Evolutionary conservation across 2,888 invertebrate genomes (phyloP).

Genomic region (Tenthredo livida): DNA sequence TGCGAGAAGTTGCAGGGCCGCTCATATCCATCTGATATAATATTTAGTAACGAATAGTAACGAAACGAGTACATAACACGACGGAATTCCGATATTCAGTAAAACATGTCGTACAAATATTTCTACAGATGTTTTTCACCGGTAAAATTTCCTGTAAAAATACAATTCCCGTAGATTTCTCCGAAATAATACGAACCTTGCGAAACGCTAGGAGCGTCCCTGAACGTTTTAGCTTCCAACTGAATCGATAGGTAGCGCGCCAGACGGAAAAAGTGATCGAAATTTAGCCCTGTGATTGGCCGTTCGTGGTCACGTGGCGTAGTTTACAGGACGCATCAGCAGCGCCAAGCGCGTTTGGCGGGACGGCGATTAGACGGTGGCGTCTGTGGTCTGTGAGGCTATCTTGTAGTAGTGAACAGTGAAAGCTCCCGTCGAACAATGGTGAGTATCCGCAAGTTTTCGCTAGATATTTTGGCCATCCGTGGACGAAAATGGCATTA

Average conservation of each 20-base stretch:
- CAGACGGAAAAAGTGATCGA: slow-evolving; percentile 28
- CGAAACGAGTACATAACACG: neutral
- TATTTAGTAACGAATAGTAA: neutral
- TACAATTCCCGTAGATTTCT: neutral
- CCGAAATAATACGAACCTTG: neutral
- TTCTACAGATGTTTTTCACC: neutral
- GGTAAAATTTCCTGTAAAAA: neutral
- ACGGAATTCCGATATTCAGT: neutral
- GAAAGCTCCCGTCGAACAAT: slow-evolving; percentile 73
- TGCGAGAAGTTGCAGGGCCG: slow-evolving; percentile 22
- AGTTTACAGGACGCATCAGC: slow-evolving; percentile 65
- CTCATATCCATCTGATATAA: neutral
- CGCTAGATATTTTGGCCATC: slow-evolving; percentile 72
- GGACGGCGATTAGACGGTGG: slow-evolving; percentile 69
- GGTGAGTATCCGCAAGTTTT: slow-evolving; percentile 79
- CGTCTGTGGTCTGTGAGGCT: slow-evolving; percentile 67
- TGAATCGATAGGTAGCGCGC: slow-evolving; percentile 47
- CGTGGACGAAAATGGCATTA: slow-evolving; percentile 62
- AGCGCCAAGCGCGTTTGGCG: slow-evolving; percentile 76
- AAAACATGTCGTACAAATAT: neutral
- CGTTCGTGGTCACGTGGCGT: slow-evolving; percentile 71
- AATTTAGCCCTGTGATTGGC: slow-evolving; percentile 69
- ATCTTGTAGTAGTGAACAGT: slow-evolving; percentile 69
- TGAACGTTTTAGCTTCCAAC: slow-evolving; percentile 25
- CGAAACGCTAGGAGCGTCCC: slow-evolving; percentile 28